Evolutionary conservation across 2,888 invertebrate genomes (phyloP).

Genomic region (Clusia tigrina): DNA sequence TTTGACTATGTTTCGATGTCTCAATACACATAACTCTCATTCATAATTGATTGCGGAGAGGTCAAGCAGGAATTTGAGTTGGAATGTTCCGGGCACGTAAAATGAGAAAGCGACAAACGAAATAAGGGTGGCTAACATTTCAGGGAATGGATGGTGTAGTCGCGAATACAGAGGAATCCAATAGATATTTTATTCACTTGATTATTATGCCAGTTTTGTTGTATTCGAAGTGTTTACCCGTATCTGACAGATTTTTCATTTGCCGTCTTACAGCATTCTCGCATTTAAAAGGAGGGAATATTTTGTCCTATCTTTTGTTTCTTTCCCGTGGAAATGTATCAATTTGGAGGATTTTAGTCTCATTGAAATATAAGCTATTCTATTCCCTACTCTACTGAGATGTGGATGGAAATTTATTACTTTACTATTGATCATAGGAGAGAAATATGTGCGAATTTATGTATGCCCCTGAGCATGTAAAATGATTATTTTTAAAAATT

Average conservation of each 20-base stretch:
- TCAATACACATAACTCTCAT: constrained; percentile 34
- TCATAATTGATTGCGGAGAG: constrained; percentile 43
- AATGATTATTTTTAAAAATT: no score
- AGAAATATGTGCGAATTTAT: no score
- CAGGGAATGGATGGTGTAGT: neutral
- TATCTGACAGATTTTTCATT: constrained; percentile 1
- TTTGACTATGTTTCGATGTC: constrained; percentile 18
- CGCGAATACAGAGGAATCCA: neutral
- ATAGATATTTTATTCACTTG: neutral
- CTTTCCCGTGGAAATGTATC: neutral
- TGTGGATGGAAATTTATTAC: neutral
- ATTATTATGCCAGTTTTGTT: constrained; percentile 6
- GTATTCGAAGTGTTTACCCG: neutral
- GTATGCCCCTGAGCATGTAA: no score
- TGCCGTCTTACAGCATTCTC: neutral
- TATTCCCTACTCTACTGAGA: neutral
- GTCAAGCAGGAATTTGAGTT: constrained; percentile 41
- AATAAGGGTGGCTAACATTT: constrained; percentile 1
- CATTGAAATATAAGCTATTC: neutral
- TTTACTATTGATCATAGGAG: no score
- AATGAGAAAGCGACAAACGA: neutral
- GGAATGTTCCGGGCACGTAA: constrained; percentile 23
- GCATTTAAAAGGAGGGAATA: neutral
- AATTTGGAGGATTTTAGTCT: constrained; percentile 7
- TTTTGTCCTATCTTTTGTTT: neutral